Evolutionary conservation across 2,888 invertebrate genomes (phyloP), one percentile per base, ranked within the genome.

Genomic region (Seira ritae): DNA sequence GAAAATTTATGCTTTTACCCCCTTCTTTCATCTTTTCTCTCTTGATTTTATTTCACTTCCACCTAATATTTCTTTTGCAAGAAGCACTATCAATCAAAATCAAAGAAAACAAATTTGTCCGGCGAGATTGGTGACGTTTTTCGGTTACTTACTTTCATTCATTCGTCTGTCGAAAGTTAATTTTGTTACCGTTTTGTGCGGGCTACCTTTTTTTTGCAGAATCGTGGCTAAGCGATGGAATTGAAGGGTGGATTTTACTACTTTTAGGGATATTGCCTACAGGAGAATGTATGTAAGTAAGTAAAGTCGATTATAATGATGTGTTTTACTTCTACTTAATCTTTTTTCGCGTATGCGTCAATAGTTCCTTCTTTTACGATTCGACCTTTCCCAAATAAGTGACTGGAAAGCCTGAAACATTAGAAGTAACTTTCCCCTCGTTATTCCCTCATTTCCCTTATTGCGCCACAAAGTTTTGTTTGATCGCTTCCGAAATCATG

Each of bases 401-500:
- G n/a, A n/a, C n/a, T n/a, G n/a, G n/a, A n/a, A n/a, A n/a, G n/a
- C n/a, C n/a, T n/a, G n/a, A n/a, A n/a, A n/a, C n/a, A n/a, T n/a
- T n/a, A n/a, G n/a, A n/a, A n/a, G n/a, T n/a, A n/a, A n/a, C n/a
- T n/a, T n/a, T n/a, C n/a, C n/a, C n/a, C n/a, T n/a, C n/a, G n/a
- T n/a, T n/a, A n/a, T 42, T 42, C 42, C 12, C 42, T 42, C 12
- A 8, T 42, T 42, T 42, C 6, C 6, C 42, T 8, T 42, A 42
- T 42, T 42, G 42, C 42, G 42, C 42, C 42, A 42, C 42, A 42
- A 42, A 42, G 12, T 62, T 70, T 70, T 80, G 70, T 70, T 75
- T 74, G 74, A 80, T 80, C 74, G 73, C 80, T 80, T 80, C 74
- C 74, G 74, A 80, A 80, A 69, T 80, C 65, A 69, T 68, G 72